These are phyloP conservation scores for Riparia riparia DNA, from an alignment of 2,113 vertebrate genomes.

Conservation along the genomic window DNA sequence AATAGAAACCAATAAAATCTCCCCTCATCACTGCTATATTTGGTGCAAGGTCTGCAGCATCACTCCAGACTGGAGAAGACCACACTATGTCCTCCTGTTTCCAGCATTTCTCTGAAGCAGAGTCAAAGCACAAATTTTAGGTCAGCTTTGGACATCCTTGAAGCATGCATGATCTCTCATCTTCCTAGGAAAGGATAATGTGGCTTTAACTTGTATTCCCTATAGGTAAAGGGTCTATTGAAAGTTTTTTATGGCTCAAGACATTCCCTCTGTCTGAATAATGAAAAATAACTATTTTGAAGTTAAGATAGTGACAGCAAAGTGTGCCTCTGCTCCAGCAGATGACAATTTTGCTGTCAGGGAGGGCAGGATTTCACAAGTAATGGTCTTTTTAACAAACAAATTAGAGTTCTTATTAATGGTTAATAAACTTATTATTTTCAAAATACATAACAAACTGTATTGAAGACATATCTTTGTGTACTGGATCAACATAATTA, in stretches of 20 bases:
- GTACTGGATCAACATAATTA: constrained; percentile 6
- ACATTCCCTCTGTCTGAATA: neutral
- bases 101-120: neutral
- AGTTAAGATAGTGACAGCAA: neutral
- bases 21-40: neutral
- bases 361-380: constrained; percentile 1
- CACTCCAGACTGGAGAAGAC: neutral
- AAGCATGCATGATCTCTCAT: neutral
- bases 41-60: neutral
- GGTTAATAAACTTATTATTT: constrained; percentile 29
- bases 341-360: neutral
- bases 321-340: neutral
- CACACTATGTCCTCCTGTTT: neutral
- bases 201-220: neutral
- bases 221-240: neutral
- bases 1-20: neutral
- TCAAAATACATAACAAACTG: constrained; percentile 19
- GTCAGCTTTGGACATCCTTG: neutral
- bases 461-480: constrained; percentile 11
- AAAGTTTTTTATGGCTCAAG: neutral
- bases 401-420: constrained; percentile 12
- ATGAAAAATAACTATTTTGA: neutral
- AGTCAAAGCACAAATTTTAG: neutral
- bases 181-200: neutral
- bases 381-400: neutral